Percentiles rank a stretch among this genome's conserved stretches.
phyloP scores from a whole-genome alignment of 1,140 invertebrate species.

The Orussus abietinus region DNA sequence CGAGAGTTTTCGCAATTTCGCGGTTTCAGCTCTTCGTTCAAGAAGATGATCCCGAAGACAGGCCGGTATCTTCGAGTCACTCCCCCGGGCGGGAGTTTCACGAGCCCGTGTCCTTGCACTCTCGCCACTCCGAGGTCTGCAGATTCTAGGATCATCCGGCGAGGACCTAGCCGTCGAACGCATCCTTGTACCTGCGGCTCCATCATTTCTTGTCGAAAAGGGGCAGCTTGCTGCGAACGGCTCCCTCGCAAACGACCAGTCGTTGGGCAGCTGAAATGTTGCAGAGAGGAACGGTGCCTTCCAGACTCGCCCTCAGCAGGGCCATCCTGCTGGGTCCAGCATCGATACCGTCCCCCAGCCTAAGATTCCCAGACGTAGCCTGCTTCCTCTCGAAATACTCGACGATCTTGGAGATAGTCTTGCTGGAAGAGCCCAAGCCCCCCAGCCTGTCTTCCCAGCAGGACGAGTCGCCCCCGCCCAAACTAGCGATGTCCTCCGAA shows the following conservation, averaged over 20 bases:
- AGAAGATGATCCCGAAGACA: too few relatives aligned
- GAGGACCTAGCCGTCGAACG: too few relatives aligned
- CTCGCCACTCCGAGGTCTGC: too few relatives aligned
- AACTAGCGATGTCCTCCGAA: slow-evolving; percentile 77
- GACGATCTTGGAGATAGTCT: slow-evolving; percentile 75
- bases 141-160: too few relatives aligned
- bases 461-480: slow-evolving; percentile 68
- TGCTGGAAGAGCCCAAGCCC: slow-evolving; percentile 60
- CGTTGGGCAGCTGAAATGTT: slow-evolving; percentile 55
- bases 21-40: too few relatives aligned
- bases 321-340: slow-evolving; percentile 37
- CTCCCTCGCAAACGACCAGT: slow-evolving; percentile 75
- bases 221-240: slow-evolving; percentile 76
- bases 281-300: slow-evolving; percentile 39
- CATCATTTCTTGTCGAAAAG: slow-evolving; percentile 76
- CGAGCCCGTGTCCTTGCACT: too few relatives aligned
- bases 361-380: slow-evolving; percentile 31
- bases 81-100: too few relatives aligned
- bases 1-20: too few relatives aligned
- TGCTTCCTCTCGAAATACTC: slow-evolving; percentile 82
- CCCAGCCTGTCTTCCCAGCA: slow-evolving; percentile 65
- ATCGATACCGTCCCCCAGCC: slow-evolving; percentile 32
- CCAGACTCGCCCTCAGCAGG: slow-evolving; percentile 41
- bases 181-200: too few relatives aligned
- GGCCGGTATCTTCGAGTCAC: too few relatives aligned